phyloP scores from a whole-genome alignment of 2,113 vertebrate genomes.

The Gymnorhina tibicen region DNA sequence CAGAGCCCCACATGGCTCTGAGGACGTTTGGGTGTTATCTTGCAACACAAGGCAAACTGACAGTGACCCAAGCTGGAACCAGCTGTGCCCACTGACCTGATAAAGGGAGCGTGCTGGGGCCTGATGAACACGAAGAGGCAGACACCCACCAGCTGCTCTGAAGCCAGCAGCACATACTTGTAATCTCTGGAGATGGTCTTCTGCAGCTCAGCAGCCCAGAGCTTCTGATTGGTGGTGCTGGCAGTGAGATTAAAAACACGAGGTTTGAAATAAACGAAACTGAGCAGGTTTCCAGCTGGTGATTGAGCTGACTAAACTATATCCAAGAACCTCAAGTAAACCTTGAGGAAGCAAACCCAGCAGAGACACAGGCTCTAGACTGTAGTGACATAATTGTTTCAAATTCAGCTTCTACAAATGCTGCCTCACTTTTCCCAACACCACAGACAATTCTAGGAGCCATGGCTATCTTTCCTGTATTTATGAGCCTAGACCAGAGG shows the following conservation, averaged over 20 bases:
- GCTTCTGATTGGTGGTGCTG: conserved; percentile 98
- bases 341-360: not conserved
- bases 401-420: not conserved
- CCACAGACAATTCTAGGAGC: not conserved
- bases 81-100: conserved; percentile 80
- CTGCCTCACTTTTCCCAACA: not conserved
- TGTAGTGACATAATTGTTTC: not conserved
- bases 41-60: not conserved
- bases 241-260: not conserved
- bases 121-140: conserved; percentile 97
- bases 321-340: not conserved
- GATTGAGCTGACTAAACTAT: not conserved
- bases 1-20: not conserved
- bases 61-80: not conserved
- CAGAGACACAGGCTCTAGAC: not conserved
- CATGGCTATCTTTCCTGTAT: not conserved
- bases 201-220: conserved; percentile 96
- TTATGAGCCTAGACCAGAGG: not conserved
- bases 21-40: not conserved
- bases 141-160: conserved; percentile 96
- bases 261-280: not conserved
- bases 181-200: conserved; percentile 94
- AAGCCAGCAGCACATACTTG: conserved; percentile 95
- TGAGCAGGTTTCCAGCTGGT: not conserved
- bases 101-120: conserved; percentile 93